phyloP scores from a whole-genome alignment of 2,888 invertebrate species.

The Chirona hameri region DNA sequence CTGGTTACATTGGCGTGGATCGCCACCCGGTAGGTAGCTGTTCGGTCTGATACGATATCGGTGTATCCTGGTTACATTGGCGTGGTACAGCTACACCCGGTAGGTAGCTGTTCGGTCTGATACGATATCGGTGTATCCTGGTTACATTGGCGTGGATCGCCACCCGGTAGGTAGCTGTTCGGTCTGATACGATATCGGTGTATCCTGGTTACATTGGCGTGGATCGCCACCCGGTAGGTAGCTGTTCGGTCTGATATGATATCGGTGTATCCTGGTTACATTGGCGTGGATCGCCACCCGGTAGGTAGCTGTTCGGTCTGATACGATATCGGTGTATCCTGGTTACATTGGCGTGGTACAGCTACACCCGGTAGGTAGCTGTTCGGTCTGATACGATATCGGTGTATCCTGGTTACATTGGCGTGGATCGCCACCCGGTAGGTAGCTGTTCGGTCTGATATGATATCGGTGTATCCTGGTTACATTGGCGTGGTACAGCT shows the following conservation, averaged over 20 bases:
- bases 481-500: no score
- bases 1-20: neutral
- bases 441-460: neutral
- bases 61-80: no score
- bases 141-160: neutral
- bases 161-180: neutral
- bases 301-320: no score
- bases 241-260: neutral
- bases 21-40: neutral
- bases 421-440: neutral
- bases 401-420: no score
- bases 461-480: no score
- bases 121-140: no score
- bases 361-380: neutral
- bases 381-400: neutral
- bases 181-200: neutral
- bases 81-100: neutral
- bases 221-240: neutral
- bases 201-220: no score
- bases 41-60: neutral
- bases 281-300: no score
- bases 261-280: no score
- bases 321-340: no score
- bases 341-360: no score
- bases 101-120: neutral